phyloP scores from a whole-genome alignment of 2,888 invertebrate genomes.

The Cheilosia impressa region DNA sequence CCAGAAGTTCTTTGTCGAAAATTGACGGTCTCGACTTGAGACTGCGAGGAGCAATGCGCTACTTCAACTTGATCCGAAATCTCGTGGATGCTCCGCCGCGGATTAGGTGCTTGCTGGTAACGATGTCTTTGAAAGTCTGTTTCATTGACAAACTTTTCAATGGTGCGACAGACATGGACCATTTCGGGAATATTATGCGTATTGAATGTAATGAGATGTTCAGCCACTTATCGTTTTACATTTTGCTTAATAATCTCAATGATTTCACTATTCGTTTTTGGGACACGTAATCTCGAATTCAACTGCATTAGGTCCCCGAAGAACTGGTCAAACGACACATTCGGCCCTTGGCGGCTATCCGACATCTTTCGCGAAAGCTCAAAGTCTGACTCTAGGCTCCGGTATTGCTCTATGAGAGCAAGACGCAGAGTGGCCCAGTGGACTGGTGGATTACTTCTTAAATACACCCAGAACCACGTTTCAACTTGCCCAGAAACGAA shows the following conservation, averaged over 20 bases:
- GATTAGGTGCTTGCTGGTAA: background rate
- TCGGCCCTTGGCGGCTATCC: background rate
- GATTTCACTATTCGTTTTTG: background rate
- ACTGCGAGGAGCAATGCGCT: too few relatives aligned
- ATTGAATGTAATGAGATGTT: background rate
- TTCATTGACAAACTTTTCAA: background rate
- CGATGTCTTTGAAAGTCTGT: background rate
- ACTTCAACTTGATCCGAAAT: background rate
- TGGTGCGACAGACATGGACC: background rate
- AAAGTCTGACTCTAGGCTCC: background rate
- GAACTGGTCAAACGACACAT: background rate
- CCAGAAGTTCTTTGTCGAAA: too few relatives aligned
- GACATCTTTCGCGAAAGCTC: background rate
- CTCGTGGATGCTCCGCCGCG: background rate
- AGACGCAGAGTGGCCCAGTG: background rate
- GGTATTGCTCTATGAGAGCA: background rate
- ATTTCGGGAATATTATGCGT: background rate
- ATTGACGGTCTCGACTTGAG: too few relatives aligned
- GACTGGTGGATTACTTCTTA: background rate
- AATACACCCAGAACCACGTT: constrained; percentile 5
- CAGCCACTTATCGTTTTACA: background rate
- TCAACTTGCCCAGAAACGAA: background rate
- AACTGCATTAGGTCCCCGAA: background rate
- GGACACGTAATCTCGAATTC: background rate
- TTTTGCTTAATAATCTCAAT: background rate